phyloP scores from a whole-genome alignment of 1,140 invertebrate species.

The Anastrepha ludens region DNA sequence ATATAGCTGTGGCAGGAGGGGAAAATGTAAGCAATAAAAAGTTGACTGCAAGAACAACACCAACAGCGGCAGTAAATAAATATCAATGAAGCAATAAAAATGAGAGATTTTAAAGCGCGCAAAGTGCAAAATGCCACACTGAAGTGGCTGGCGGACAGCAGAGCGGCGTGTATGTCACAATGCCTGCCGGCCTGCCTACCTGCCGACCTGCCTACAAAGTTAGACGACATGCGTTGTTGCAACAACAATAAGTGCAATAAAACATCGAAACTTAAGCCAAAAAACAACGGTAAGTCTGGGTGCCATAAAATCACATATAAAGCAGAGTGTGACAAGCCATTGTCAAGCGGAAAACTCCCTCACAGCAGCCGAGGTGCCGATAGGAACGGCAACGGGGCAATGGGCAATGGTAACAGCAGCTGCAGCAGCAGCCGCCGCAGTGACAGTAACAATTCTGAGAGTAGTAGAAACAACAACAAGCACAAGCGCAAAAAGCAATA shows the following conservation, averaged over 20 bases:
- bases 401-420: not conserved
- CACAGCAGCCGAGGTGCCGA: not conserved
- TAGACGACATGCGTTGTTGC: not conserved
- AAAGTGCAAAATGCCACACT: conserved; percentile 51
- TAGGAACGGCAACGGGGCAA: not conserved
- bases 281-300: not conserved
- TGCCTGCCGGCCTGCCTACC: no score
- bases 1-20: not conserved
- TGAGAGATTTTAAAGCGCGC: conserved; percentile 42
- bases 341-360: conserved; percentile 50
- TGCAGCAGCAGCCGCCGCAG: not conserved
- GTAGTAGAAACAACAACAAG: not conserved
- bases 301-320: conserved; percentile 44
- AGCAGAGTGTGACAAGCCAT: conserved; percentile 38
- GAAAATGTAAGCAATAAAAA: conserved; percentile 14
- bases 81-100: conserved; percentile 38
- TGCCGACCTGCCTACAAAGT: conserved; percentile 12
- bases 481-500: not conserved
- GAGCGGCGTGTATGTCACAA: not conserved
- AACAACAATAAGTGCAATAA: not conserved
- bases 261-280: not conserved
- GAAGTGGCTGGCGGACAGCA: conserved; percentile 12
- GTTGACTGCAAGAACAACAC: conserved; percentile 26
- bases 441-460: not conserved
- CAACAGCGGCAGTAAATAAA: not conserved